These are phyloP conservation scores for Dysdera silvatica DNA, from an alignment of 1,140 invertebrate species.

Conservation along the genomic window DNA sequence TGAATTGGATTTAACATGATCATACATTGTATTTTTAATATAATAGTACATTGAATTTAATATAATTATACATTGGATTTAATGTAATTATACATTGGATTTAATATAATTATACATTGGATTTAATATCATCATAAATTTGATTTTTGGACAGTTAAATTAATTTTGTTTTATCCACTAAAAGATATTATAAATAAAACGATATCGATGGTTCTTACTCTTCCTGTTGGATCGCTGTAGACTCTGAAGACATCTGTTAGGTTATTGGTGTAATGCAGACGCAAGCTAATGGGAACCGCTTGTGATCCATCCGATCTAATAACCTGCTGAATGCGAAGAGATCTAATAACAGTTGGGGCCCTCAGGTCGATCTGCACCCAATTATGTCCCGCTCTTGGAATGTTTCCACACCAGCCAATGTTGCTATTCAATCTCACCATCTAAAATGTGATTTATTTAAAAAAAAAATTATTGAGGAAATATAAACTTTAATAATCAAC, in stretches of 20 bases:
- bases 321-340: conserved; percentile 81
- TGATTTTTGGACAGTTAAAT: too few relatives aligned
- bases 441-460: too few relatives aligned
- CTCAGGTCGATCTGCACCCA: conserved; percentile 77
- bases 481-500: not conserved
- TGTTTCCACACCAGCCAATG: conserved; percentile 82
- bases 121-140: too few relatives aligned
- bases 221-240: conserved; percentile 81
- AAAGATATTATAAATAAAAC: too few relatives aligned
- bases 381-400: conserved; percentile 70
- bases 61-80: too few relatives aligned
- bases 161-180: too few relatives aligned
- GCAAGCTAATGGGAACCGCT: conserved; percentile 77
- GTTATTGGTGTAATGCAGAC: conserved; percentile 78
- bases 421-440: conserved; percentile 70
- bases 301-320: conserved; percentile 61
- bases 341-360: conserved; percentile 79
- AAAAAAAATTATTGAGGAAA: not conserved
- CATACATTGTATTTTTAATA: too few relatives aligned
- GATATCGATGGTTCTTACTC: too few relatives aligned
- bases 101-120: too few relatives aligned
- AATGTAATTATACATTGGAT: too few relatives aligned
- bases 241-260: conserved; percentile 81
- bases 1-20: too few relatives aligned
- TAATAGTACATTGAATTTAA: too few relatives aligned